phyloP scores from a whole-genome alignment of 2,113 vertebrate species.

The Tetrax tetrax region DNA sequence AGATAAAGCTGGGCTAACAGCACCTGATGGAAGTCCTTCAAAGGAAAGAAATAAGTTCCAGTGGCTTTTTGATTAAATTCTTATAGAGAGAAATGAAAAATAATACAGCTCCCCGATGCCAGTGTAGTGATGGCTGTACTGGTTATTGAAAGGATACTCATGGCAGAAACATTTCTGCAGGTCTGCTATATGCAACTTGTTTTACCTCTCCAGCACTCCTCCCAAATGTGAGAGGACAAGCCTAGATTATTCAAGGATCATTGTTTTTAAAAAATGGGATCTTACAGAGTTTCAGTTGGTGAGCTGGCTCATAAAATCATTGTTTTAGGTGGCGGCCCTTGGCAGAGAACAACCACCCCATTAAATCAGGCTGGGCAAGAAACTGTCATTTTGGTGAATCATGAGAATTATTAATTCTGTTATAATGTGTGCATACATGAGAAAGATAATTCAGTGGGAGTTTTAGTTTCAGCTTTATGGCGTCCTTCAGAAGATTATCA shows the following conservation, averaged over 20 bases:
- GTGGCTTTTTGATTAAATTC: constrained; percentile 56
- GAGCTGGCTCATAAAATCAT: constrained; percentile 61
- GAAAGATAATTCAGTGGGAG: constrained; percentile 35
- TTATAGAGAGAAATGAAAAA: constrained; percentile 41
- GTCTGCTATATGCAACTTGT: neutral
- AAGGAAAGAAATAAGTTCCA: constrained; percentile 28
- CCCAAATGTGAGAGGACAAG: neutral
- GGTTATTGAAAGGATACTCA: neutral
- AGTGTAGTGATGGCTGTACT: neutral
- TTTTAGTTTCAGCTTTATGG: constrained; percentile 41
- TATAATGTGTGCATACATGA: neutral
- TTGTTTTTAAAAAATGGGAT: constrained; percentile 22
- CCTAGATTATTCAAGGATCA: constrained; percentile 11
- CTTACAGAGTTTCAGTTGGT: constrained; percentile 23
- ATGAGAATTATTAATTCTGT: constrained; percentile 54
- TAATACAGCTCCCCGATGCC: neutral
- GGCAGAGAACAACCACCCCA: constrained; percentile 44
- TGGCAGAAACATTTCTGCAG: constrained; percentile 14
- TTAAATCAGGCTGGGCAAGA: constrained; percentile 63
- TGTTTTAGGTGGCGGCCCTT: constrained; percentile 44
- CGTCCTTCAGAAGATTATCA: constrained; percentile 24
- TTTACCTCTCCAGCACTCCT: neutral
- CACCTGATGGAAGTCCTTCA: constrained; percentile 4
- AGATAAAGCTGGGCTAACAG: constrained; percentile 23
- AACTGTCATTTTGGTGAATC: constrained; percentile 43